Base-by-base conservation (phyloP, 1,140 invertebrate genomes). In the Polypedilum vanderplanki region DNA sequence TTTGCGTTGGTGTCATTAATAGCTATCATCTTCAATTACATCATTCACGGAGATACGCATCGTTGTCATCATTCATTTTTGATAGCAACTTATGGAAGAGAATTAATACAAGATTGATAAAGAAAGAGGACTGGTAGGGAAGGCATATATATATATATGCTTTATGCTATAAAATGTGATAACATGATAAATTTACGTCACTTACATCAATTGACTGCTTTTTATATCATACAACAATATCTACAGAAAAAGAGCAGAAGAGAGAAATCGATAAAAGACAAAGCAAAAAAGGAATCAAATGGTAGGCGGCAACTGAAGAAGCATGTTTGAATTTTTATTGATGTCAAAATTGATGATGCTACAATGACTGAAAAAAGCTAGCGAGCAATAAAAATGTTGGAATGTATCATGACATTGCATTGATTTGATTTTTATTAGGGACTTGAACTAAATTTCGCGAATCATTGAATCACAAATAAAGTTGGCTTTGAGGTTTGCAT, bases 121-220 rank as follows among this genome's bases (percentile, higher is more conserved):
- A 33, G 24, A 33, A 33, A 33, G 24, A 33, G 24, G 24, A n/a
- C n/a, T 5, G 24, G 24, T 33, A 33, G 24, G 24, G 24, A 33
- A 33, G 24, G 24, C 24, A 33, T n/a, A n/a, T n/a, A n/a, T n/a
- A n/a, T n/a, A n/a, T n/a, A 33, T 3, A 5, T 33, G 24, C 24
- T 33, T 33, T 5, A 33, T 33, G 1, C 24, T 33, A 33, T 33
- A 57, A 57, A 57, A 57, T 57, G 46, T 57, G 46, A 57, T 57
- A 57, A 57, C 46, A 57, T n/a, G 46, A 57, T 57, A 57, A 57
- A 57, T 57, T 57, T 57, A 57, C 46, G 46, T 57, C 46, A 57
- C 46, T 57, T 57, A 57, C 46, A 57, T 57, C 46, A 70, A 70
- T 70, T 18, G n/a, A 57, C n/a, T 57, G 65, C 65, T 70, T 70